phyloP scores from a whole-genome alignment of 2,113 vertebrate genomes.

The Cynopterus brachyotis region DNA sequence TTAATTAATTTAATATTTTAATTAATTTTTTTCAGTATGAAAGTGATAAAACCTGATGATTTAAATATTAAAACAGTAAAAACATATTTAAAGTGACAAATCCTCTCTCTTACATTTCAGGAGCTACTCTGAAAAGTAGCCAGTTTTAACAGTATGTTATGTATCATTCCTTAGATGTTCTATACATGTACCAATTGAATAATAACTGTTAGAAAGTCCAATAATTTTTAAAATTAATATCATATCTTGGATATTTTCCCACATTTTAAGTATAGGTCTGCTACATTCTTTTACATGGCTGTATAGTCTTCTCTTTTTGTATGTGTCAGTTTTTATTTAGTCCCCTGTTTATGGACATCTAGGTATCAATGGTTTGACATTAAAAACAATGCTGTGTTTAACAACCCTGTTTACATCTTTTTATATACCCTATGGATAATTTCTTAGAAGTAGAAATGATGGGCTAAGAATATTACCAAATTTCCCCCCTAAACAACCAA shows the following conservation, averaged over 20 bases:
- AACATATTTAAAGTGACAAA: not conserved
- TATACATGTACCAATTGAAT: not conserved
- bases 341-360: not conserved
- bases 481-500: not conserved
- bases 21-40: not conserved
- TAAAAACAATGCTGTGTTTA: not conserved
- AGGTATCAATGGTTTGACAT: not conserved
- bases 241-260: not conserved
- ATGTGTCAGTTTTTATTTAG: not conserved
- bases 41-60: not conserved
- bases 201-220: not conserved
- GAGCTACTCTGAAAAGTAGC: not conserved
- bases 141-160: not conserved
- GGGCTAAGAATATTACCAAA: not conserved
- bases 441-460: slow-evolving; percentile 32
- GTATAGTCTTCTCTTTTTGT: not conserved
- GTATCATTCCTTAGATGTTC: not conserved
- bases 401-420: not conserved
- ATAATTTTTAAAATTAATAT: not conserved
- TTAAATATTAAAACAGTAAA: slow-evolving; percentile 25
- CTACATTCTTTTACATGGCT: not conserved
- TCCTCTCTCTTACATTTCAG: not conserved
- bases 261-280: not conserved
- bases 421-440: not conserved
- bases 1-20: not conserved